phyloP scores from a whole-genome alignment of 2,888 invertebrate species.

The Agrochola lychnidis region DNA sequence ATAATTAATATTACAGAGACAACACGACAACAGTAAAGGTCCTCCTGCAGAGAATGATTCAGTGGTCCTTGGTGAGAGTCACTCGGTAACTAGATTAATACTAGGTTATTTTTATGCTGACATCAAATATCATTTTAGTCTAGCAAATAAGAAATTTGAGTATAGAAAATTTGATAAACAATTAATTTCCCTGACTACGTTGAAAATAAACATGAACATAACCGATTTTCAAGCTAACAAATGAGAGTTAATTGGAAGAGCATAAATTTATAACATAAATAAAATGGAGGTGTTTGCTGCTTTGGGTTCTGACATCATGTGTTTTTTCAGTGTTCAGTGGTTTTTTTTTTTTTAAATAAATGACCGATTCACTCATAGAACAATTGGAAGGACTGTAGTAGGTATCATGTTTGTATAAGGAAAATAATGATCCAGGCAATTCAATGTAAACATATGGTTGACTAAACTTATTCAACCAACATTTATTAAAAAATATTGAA shows the following conservation, averaged over 20 bases:
- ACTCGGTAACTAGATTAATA: no score
- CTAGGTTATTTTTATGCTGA: no score
- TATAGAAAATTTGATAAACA: background rate
- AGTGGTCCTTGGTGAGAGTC: no score
- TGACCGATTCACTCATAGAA: background rate
- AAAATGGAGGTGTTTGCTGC: background rate
- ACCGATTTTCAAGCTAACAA: background rate
- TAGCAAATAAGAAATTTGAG: no score
- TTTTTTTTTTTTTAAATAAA: background rate
- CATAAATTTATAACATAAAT: background rate
- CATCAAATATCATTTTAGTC: no score
- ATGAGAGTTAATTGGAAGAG: background rate
- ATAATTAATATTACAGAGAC: no score
- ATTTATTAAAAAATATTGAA: background rate
- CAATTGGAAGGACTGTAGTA: background rate
- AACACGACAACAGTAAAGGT: no score
- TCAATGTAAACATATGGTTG: constrained; percentile 4
- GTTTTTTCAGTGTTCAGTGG: no score
- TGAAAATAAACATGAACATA: background rate
- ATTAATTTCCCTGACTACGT: background rate
- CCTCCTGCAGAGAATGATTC: no score
- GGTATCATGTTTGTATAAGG: background rate
- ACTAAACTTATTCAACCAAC: no score
- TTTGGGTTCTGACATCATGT: background rate
- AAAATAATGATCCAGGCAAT: background rate